Percentiles rank a stretch among this genome's conserved stretches.
phyloP scores from a whole-genome alignment of 2,888 invertebrate species.

The Epinotia brunnichana region DNA sequence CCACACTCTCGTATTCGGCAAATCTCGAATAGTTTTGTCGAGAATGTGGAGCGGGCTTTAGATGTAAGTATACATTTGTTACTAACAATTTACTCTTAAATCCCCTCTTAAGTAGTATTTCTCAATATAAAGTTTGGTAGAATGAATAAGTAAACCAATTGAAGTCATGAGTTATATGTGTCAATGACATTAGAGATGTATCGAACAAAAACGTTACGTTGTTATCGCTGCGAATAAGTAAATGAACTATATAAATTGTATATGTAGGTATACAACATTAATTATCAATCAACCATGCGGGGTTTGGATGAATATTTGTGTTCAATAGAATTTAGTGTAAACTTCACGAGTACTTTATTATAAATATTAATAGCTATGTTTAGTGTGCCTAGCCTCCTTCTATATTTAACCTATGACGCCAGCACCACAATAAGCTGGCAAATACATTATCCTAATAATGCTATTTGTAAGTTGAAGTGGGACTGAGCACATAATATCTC shows the following conservation, averaged over 20 bases:
- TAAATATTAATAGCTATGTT: not conserved
- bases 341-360: not conserved
- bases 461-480: slow-evolving; percentile 22
- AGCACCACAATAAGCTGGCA: slow-evolving; percentile 11
- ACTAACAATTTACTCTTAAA: too few species aligned
- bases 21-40: too few species aligned
- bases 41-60: too few species aligned
- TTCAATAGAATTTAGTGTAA: not conserved
- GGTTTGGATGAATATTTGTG: not conserved
- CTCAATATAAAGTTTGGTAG: not conserved
- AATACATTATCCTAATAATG: slow-evolving; percentile 13
- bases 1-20: too few species aligned
- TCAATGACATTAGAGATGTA: slow-evolving; percentile 7
- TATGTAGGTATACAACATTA: not conserved
- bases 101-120: too few species aligned
- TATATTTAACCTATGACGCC: slow-evolving; percentile 33
- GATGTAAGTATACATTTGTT: too few species aligned
- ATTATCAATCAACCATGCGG: not conserved
- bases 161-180: slow-evolving; percentile 17
- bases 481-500: slow-evolving; percentile 8
- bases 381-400: not conserved
- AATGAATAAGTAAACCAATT: not conserved
- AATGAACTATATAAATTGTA: not conserved
- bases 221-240: slow-evolving; percentile 6
- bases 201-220: not conserved